Base-by-base conservation (phyloP, 1,140 invertebrate genomes). In the Dinoponera quadriceps region DNA sequence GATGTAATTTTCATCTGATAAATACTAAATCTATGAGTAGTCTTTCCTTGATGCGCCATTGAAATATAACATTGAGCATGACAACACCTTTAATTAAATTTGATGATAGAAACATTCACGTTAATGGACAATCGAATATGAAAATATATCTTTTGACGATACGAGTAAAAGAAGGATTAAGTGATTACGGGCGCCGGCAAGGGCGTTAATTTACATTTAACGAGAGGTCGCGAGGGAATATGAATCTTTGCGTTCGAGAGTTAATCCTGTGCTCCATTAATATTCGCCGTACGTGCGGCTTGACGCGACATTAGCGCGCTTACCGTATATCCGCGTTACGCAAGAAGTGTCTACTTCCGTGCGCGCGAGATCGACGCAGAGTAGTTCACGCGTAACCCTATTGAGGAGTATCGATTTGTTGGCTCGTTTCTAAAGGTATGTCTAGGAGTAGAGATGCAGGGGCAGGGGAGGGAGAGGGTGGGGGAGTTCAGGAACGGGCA, bases 401-500 rank as follows among this genome's bases (percentile, higher is more conserved):
- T 78, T 49, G 60, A 77, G 60, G 2, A 77, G 62, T 78, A 78
- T 78, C 48, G 75, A 78, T 78, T 69, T 16, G 9, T 22, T 14
- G 3, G 63, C 49, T 55, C 51, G 63, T 78, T 69, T 69, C 25
- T 27, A 16, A 13, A 22, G 49, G 55, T 55, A 27, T 16, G 22
- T 68, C 29, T 22, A 29, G 13, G 18, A 13, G 16, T 13, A 27
- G 22, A 66, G 18, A n/a, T 33, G 20, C 2, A 29, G 29, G 5
- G 29, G 33, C 7, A 33, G 33, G 38, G 4, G 38, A 11, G 1
- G 38, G 7, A 9, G 38, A 11, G 4, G 38, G 9, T 9, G 38
- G 11, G 38, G 38, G 38, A 9, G 38, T 44, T 44, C 4, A 44
- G 44, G 33, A 16, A 11, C 16, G 13, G 13, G 33, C 2, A 55